These are phyloP conservation scores for Tholera decimalis DNA, from an alignment of 2,888 invertebrate genomes.

Conservation along the genomic window DNA sequence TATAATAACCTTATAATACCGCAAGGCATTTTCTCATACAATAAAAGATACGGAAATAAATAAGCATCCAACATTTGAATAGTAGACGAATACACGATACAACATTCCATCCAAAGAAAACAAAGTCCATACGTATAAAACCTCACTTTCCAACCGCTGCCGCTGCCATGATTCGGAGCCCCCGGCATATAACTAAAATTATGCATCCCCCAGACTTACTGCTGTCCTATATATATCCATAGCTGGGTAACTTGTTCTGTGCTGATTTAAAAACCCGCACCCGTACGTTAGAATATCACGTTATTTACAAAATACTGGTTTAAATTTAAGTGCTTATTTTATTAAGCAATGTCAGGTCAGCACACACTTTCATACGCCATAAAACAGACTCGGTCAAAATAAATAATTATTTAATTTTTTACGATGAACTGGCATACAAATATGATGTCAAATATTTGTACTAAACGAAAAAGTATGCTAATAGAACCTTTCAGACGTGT, in stretches of 20 bases:
- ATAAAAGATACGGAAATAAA: background rate
- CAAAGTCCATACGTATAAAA: no score
- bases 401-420: conserved; percentile 44
- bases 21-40: background rate
- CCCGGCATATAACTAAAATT: no score
- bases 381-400: conserved; percentile 29
- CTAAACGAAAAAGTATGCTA: conserved; percentile 50
- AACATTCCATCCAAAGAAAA: no score
- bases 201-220: no score
- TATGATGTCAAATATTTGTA: conserved; percentile 41
- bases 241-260: no score
- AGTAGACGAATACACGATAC: no score
- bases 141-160: no score
- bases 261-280: no score
- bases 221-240: no score
- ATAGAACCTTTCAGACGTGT: conserved; percentile 40
- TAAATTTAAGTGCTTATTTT: background rate
- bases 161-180: no score
- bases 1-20: background rate
- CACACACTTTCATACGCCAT: conserved; percentile 11
- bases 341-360: background rate
- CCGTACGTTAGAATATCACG: no score
- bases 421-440: conserved; percentile 29
- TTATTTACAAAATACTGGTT: background rate
- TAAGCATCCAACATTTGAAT: background rate